These are phyloP conservation scores for Podarcis muralis DNA, from an alignment of 2,113 vertebrate species.

Conservation along the genomic window DNA sequence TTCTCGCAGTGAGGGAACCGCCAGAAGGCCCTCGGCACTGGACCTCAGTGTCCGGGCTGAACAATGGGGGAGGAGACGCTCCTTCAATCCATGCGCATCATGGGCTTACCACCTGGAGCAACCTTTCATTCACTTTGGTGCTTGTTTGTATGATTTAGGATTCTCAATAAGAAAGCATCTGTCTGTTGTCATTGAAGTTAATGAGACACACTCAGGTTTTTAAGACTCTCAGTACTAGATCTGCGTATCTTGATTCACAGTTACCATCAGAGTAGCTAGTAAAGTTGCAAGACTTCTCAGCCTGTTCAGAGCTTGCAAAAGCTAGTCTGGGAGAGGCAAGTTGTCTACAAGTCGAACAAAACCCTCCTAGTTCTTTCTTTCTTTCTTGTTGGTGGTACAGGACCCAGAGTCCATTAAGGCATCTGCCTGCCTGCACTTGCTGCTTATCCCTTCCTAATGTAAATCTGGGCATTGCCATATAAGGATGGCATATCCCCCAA, in stretches of 20 bases:
- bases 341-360: not conserved
- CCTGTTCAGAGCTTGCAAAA: not conserved
- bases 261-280: not conserved
- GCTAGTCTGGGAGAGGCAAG: not conserved
- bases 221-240: conserved; percentile 44
- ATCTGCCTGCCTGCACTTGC: not conserved
- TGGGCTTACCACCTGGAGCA: not conserved
- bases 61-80: too few relatives aligned
- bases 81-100: not conserved
- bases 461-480: conserved; percentile 13
- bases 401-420: not conserved
- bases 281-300: not conserved
- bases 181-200: not conserved
- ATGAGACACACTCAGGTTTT: conserved; percentile 37
- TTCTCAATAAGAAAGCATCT: conserved; percentile 2
- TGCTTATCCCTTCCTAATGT: conserved; percentile 42
- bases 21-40: too few relatives aligned
- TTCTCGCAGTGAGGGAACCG: too few relatives aligned
- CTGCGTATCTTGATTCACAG: conserved; percentile 35
- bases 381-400: not conserved
- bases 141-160: not conserved
- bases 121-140: not conserved
- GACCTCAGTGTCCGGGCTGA: too few relatives aligned
- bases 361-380: not conserved
- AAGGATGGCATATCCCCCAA: conserved; percentile 16